Evolutionary conservation across 2,888 invertebrate species (phyloP).

Genomic region (Gortyna flavago): DNA sequence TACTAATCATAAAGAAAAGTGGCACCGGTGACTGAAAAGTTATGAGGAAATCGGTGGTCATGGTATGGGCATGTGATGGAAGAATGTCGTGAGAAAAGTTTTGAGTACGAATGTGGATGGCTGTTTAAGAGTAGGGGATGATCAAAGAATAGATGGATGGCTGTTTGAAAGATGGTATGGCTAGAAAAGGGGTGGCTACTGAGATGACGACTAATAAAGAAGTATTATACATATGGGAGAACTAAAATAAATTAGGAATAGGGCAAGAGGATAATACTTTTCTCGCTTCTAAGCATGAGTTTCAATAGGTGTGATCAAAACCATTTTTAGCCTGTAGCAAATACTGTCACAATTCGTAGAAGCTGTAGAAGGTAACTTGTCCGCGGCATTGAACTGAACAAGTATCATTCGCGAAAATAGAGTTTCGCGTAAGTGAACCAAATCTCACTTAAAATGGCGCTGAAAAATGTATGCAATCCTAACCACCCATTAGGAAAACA

Average conservation of each 20-base stretch:
- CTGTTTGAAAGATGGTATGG: background rate
- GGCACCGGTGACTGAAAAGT: background rate
- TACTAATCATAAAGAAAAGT: background rate
- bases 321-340: too few species aligned
- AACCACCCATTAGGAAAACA: conserved; percentile 58
- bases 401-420: too few species aligned
- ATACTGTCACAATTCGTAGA: background rate
- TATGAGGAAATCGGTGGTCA: background rate
- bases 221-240: background rate
- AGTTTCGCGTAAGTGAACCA: background rate
- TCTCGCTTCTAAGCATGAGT: background rate
- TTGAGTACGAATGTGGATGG: background rate
- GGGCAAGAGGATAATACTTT: background rate
- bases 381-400: background rate
- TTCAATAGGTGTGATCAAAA: background rate
- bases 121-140: background rate
- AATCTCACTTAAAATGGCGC: background rate
- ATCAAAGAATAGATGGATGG: background rate
- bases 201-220: background rate
- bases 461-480: conserved; percentile 26
- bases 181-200: background rate
- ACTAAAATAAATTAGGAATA: background rate
- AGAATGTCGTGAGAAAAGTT: background rate
- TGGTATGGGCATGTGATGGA: background rate
- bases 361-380: background rate